These are phyloP conservation scores for Venustoraphidia nigricollis DNA, from an alignment of 2,888 invertebrate genomes.

Conservation along the genomic window DNA sequence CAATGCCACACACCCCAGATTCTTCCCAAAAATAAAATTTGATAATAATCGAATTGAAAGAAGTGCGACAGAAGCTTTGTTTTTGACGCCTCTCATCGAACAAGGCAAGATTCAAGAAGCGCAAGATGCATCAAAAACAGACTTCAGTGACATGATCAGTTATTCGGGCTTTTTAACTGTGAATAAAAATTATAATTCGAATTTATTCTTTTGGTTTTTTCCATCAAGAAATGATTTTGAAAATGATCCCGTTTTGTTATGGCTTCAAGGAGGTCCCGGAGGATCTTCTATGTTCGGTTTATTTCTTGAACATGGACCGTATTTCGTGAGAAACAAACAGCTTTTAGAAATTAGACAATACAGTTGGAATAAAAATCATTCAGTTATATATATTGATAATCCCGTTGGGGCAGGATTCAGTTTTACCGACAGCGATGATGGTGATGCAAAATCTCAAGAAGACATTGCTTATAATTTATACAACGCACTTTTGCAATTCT, in stretches of 20 bases:
- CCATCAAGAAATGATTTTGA: not conserved
- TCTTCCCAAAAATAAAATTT: no score
- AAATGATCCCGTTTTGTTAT: not conserved
- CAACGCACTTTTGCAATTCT: constrained; percentile 57
- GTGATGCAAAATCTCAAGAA: constrained; percentile 57
- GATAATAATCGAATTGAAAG: no score
- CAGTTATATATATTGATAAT: constrained; percentile 72
- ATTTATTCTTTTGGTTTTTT: no score
- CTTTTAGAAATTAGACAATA: constrained; percentile 25
- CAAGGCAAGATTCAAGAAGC: not conserved
- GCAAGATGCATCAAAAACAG: not conserved
- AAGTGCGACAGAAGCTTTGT: not conserved
- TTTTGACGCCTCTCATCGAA: not conserved
- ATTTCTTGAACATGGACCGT: no score
- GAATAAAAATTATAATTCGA: not conserved
- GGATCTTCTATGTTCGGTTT: no score
- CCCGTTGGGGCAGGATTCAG: constrained; percentile 82
- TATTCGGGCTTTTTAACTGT: not conserved
- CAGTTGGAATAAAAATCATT: constrained; percentile 63
- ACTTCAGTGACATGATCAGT: not conserved
- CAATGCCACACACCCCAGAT: no score
- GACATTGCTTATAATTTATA: constrained; percentile 63
- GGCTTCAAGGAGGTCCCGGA: no score
- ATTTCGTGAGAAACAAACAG: constrained; percentile 2
- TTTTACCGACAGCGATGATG: constrained; percentile 56